Percentiles rank a stretch among this genome's conserved stretches.
Evolutionary conservation across 2,113 vertebrate species (phyloP).

Genomic region (Halichoerus grypus): DNA sequence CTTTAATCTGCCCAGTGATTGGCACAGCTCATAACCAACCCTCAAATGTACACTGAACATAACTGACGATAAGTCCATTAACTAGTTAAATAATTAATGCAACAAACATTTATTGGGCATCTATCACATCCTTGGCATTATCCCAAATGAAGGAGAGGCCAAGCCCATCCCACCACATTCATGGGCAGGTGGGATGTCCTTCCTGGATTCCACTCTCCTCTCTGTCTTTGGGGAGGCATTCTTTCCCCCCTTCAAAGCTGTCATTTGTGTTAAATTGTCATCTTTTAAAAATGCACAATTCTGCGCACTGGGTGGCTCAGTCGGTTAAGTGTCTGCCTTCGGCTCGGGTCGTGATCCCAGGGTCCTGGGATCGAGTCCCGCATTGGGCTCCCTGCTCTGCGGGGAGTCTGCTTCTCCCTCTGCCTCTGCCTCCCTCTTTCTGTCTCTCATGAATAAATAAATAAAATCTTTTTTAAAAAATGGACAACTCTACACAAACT

Average conservation of each 20-base stretch:
- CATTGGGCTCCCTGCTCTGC: too few species aligned
- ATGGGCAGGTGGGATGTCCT: neutral
- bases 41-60: neutral
- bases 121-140: neutral
- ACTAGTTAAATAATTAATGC: neutral
- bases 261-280: neutral
- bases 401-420: too few species aligned
- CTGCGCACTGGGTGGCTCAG: too few species aligned
- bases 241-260: neutral
- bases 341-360: too few species aligned
- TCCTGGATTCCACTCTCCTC: neutral
- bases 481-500: neutral
- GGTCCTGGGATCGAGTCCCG: too few species aligned
- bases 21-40: neutral
- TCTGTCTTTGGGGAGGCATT: neutral
- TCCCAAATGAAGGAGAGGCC: neutral
- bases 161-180: neutral
- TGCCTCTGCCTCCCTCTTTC: too few species aligned
- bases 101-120: neutral
- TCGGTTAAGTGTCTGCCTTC: too few species aligned
- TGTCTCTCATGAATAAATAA: too few species aligned
- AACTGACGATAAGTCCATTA: neutral
- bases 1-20: neutral
- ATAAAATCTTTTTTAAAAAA: slow-evolving; percentile 27
- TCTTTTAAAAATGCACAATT: neutral